phyloP scores from a whole-genome alignment of 2,113 vertebrate species.

The Dascyllus trimaculatus region DNA sequence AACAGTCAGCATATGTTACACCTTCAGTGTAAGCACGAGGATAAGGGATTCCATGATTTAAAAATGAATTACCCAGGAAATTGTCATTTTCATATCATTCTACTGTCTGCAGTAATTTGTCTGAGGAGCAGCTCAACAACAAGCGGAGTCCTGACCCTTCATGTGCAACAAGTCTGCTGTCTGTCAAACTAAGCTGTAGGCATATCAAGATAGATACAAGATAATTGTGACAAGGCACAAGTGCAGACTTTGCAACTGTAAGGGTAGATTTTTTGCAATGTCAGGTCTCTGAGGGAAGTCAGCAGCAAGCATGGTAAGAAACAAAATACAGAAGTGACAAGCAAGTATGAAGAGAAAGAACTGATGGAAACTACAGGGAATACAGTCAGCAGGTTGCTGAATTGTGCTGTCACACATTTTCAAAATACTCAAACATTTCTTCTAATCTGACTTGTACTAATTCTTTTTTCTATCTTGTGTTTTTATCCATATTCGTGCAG shows the following conservation, averaged over 20 bases:
- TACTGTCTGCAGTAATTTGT: not conserved
- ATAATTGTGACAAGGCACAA: not conserved
- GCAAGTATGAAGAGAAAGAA: not conserved
- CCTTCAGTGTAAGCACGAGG: too few species aligned
- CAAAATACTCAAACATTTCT: not conserved
- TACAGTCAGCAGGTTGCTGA: not conserved
- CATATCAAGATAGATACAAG: not conserved
- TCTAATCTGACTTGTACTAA: not conserved
- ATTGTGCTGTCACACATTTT: not conserved
- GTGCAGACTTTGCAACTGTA: constrained; percentile 4
- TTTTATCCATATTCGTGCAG: constrained; percentile 17
- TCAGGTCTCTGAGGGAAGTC: constrained; percentile 25
- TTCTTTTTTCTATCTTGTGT: not conserved
- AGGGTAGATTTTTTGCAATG: not conserved
- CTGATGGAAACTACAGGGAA: not conserved
- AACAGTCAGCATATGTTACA: too few species aligned
- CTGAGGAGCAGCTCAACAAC: constrained; percentile 4
- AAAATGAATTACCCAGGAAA: not conserved
- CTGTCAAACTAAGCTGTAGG: not conserved
- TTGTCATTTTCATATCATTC: not conserved
- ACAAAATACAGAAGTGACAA: not conserved
- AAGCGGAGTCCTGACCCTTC: not conserved
- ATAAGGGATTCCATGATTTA: not conserved
- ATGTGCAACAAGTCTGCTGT: constrained; percentile 9
- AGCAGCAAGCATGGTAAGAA: not conserved